A percentile compares a stretch with the other conserved stretches of the same genome.
Conservation (phyloP, 23 tunicate genomes). For the Trididemnum clinides region DNA sequence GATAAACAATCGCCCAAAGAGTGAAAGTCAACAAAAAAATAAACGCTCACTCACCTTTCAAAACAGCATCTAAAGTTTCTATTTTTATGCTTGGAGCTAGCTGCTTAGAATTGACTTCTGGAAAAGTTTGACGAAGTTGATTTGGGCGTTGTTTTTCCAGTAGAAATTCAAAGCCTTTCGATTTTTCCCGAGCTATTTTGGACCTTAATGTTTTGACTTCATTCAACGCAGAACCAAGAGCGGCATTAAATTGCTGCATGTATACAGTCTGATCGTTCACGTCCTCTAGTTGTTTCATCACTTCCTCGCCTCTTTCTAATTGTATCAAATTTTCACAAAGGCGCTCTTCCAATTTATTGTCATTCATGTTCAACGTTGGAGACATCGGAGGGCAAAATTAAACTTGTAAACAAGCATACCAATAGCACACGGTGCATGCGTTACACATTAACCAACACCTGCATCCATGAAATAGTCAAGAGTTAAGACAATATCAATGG, state of each 20-base stretch:
- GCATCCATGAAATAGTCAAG: not conserved
- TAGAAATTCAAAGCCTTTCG: constrained; percentile 19
- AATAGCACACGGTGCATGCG: not conserved
- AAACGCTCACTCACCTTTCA: too few species aligned
- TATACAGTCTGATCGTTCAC: constrained; percentile 82
- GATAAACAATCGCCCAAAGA: too few species aligned
- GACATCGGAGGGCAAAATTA: too few species aligned
- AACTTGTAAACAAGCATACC: not conserved
- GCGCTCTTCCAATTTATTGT: not conserved
- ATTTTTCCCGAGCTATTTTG: constrained; percentile 55
- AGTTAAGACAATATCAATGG: too few species aligned
- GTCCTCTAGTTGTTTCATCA: constrained; percentile 51
- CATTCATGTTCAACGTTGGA: too few species aligned
- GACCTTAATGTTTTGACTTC: constrained; percentile 73
- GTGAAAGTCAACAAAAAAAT: too few species aligned
- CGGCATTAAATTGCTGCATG: constrained; percentile 67
- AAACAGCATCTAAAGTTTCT: too few species aligned
- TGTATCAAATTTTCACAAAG: not conserved
- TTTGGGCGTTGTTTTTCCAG: not conserved
- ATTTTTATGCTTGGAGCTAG: too few species aligned
- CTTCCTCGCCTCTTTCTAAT: constrained; percentile 18
- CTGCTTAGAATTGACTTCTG: too few species aligned
- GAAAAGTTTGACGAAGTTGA: too few species aligned
- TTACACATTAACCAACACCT: not conserved
- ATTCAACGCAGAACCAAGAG: constrained; percentile 65